Base-by-base conservation (phyloP, 92 coral and sea anemone species). In the Diadumene lineata region DNA sequence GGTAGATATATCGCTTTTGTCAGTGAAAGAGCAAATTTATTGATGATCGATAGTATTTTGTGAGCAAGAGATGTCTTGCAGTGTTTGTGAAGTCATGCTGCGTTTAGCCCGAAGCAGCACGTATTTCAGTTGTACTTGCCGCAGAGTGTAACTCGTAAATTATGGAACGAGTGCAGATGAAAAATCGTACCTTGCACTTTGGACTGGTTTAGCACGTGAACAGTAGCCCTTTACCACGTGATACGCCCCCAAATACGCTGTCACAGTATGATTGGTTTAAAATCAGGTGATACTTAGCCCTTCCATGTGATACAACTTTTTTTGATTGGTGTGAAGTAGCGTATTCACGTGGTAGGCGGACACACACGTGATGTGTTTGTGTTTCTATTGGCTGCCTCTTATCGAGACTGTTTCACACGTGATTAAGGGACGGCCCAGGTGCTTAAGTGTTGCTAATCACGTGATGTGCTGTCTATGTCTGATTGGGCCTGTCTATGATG, bases 301-400 rank as follows among this genome's bases (percentile, higher is more conserved):
- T 15, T 21, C 6, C 60, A 53, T 23, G 60, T 53, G 60, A 53
- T 53, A 6, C 48, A 13, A 6, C 48, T 15, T 53, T 53, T 53
- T 16, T 16, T 53, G 60, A 53, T 53, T 53, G 60, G 60, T 53
- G n/a, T 53, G n/a, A 2, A 15, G 10, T 53, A 13, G 60, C 24
- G 17, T 53, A 16, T 22, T 22, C 64, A 58, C 64, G 64, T 58
- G 64, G 3, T 26, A 30, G 17, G 31, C 7, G 64, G 64, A 30
- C 26, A 58, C 64, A 30, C 64, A 58, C 30, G 64, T 58, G 64
- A 58, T 22, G 23, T 58, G 22, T 58, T 17, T 1, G 30, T 22
- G 31, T 58, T 58, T 25, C n/a, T 30, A 58, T 58, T 58, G 64
- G 64, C 26, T 2, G 64, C 31, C 10, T 9, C 64, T 58, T 58